These are phyloP conservation scores for Phymastichus coffea DNA, from an alignment of 1,140 invertebrate genomes.

Conservation along the genomic window DNA sequence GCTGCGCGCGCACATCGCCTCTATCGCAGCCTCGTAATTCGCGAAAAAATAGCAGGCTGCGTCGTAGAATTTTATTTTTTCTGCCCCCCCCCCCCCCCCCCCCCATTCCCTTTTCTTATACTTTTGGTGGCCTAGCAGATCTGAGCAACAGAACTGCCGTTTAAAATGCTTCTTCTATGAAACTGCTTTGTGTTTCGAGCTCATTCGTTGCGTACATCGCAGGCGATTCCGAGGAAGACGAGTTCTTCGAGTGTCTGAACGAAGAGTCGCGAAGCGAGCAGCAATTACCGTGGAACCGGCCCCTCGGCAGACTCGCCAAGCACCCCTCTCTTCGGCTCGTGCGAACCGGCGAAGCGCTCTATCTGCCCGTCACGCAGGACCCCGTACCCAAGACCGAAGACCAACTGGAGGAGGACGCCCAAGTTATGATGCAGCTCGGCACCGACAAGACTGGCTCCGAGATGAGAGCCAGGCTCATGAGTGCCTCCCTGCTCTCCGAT, in stretches of 20 bases:
- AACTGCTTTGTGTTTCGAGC: no score
- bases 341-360: conserved; percentile 71
- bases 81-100: no score
- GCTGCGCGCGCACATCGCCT: no score
- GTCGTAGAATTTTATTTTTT: no score
- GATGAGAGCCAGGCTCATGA: conserved; percentile 89
- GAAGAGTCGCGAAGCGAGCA: conserved; percentile 44
- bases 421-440: conserved; percentile 84
- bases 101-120: no score
- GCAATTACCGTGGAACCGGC: conserved; percentile 63
- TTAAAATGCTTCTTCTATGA: no score
- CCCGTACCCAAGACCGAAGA: conserved; percentile 96
- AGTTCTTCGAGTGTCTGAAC: conserved; percentile 84
- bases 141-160: no score
- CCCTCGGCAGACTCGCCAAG: conserved; percentile 71
- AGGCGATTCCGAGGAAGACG: conserved; percentile 62
- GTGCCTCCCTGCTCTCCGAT: conserved; percentile 90
- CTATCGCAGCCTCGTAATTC: no score
- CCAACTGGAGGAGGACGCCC: conserved; percentile 89
- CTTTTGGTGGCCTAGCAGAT: no score
- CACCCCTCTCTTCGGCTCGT: conserved; percentile 69
- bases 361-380: conserved; percentile 90
- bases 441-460: conserved; percentile 80
- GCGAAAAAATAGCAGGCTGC: no score
- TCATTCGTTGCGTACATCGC: neutral